Evolutionary conservation across 2,888 invertebrate genomes (phyloP), one percentile per base, ranked within the genome.

Genomic region (Hemistola chrysoprasaria): DNA sequence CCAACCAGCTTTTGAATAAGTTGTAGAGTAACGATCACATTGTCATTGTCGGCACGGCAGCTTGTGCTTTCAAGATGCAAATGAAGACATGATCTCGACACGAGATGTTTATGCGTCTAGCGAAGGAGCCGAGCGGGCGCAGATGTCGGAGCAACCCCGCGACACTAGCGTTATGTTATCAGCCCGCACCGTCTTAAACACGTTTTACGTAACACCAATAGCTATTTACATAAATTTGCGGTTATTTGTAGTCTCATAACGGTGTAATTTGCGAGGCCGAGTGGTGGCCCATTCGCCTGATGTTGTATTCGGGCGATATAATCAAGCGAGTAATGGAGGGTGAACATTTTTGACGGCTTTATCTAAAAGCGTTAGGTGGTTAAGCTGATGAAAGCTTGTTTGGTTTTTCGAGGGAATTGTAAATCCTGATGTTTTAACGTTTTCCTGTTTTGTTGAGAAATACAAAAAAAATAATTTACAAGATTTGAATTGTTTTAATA

Each of bases 181-280:
- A 69, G 72, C 70, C 68, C 62, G 65, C 64, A 62, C 63, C 71
- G 69, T 77, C 79, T 78, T 78, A 74, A 79, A 79, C 77, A 78
- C 74, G 76, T 78, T 83, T 77, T 73, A 78, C 74, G 73, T 77
- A 72, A 79, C 75, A 64, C 63, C 74, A 75, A 79, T 78, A 75
- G 77, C 76, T 73, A 81, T 82, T 77, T 82, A 77, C 82, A 82
- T 82, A 81, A 84, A 81, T 83, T 82, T 79, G 78, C 68, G 77
- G 77, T 78, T 82, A 79, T 78, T 80, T 78, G 78, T 78, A 68
- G 74, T 74, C 73, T 72, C 71, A 78, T 78, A 79, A 75, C 72
- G 68, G 69, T 61, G 78, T 77, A 77, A 81, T 82, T 82, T 80
- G 78, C 71, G 73, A 66, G 62, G 59, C 63, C 65, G 66, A 76